Evolutionary conservation across 2,797 vertebrate species (phyloP).

Genomic region (Periparus ater): DNA sequence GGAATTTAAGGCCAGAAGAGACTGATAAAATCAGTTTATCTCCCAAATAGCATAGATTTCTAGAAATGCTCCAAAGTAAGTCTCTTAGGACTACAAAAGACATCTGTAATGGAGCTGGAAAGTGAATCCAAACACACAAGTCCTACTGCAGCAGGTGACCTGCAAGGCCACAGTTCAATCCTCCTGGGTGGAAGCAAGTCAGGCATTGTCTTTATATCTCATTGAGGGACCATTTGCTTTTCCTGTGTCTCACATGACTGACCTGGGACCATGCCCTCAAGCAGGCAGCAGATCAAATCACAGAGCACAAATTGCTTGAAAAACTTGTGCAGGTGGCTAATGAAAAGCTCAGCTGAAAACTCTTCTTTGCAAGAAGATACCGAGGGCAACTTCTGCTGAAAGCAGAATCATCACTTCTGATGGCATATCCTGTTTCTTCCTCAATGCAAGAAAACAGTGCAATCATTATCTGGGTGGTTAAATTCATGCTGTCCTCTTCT

Average conservation of each 20-base stretch:
- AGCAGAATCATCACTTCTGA: not conserved
- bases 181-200: not conserved
- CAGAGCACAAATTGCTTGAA: not conserved
- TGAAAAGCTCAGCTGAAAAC: not conserved
- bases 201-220: not conserved
- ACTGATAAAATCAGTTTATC: not conserved
- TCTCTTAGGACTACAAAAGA: not conserved
- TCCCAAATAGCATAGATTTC: not conserved
- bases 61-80: not conserved
- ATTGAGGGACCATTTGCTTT: not conserved
- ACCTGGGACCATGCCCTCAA: slow-evolving; percentile 16
- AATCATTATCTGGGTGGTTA: not conserved
- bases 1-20: slow-evolving; percentile 2
- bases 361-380: not conserved
- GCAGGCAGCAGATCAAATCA: slow-evolving; percentile 18
- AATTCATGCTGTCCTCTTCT: not conserved
- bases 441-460: not conserved
- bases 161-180: not conserved
- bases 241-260: slow-evolving; percentile 1
- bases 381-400: not conserved
- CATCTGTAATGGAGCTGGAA: not conserved
- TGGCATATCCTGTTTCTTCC: not conserved
- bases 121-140: not conserved
- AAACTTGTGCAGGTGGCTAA: slow-evolving; percentile 1
- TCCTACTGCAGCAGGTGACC: not conserved